Percentiles rank a stretch among this genome's conserved stretches.
Conservation (phyloP, 2,797 vertebrate species). For the Sebastes melanostomus region DNA sequence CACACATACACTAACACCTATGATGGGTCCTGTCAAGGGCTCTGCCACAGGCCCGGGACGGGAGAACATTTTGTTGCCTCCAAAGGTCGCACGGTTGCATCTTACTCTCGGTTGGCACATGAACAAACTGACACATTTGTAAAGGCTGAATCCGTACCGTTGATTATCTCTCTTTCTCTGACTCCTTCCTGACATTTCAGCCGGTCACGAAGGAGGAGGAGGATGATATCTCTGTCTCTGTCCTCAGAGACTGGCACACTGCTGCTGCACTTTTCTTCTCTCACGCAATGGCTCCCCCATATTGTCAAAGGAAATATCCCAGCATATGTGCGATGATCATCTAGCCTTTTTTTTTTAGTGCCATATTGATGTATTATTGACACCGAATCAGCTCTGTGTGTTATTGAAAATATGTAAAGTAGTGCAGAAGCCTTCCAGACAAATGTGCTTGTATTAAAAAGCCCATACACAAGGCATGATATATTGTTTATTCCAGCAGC, state of each 20-base stretch:
- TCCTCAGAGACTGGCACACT: conserved; percentile 33
- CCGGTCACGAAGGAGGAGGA: conserved; percentile 48
- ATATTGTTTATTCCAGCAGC: conserved; percentile 63
- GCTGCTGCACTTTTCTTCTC: conserved; percentile 11
- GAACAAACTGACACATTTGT: conserved; percentile 69
- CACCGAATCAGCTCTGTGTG: conserved; percentile 14
- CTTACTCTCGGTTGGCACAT: conserved; percentile 57
- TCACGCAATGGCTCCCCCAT: background rate
- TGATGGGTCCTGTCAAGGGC: conserved; percentile 44
- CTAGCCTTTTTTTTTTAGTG: background rate
- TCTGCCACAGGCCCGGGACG: conserved; percentile 49
- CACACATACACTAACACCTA: conserved; percentile 21
- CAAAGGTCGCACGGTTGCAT: conserved; percentile 75
- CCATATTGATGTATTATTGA: conserved; percentile 42
- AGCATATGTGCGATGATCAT: conserved; percentile 5
- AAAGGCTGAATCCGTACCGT: conserved; percentile 63
- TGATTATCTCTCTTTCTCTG: conserved; percentile 71
- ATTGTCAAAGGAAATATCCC: conserved; percentile 10
- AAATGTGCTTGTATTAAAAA: conserved; percentile 41
- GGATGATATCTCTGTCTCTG: conserved; percentile 45
- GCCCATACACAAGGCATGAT: conserved; percentile 19
- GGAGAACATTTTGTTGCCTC: conserved; percentile 68
- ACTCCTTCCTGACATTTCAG: conserved; percentile 79
- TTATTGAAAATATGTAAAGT: conserved; percentile 38
- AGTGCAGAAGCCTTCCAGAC: conserved; percentile 10